Evolutionary conservation across 1,140 invertebrate genomes (phyloP).

Genomic region (Lutraria rhynchaena): DNA sequence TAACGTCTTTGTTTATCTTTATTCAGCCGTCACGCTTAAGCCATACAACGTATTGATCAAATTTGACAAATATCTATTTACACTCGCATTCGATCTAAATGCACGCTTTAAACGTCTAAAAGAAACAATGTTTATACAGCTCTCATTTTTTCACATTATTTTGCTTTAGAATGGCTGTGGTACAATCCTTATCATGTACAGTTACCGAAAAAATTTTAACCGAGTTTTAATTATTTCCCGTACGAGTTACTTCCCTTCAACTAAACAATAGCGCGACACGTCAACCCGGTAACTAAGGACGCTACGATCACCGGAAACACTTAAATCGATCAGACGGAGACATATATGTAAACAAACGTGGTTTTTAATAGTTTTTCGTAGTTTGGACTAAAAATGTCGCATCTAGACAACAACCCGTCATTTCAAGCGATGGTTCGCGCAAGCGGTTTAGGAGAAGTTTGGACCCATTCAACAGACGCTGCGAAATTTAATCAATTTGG

Average conservation of each 20-base stretch:
- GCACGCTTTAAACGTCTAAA: no score
- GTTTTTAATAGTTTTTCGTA: background rate
- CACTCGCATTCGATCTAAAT: no score
- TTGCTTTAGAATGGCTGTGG: no score
- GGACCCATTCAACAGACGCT: slow-evolving; percentile 71
- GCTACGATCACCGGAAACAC: slow-evolving; percentile 18
- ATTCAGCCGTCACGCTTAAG: no score
- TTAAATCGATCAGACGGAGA: background rate
- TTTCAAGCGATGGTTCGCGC: slow-evolving; percentile 73
- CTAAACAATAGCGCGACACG: background rate
- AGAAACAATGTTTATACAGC: no score
- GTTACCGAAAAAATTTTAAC: no score
- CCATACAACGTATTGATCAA: no score
- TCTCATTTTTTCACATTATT: no score
- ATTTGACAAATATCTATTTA: no score
- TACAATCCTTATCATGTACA: no score
- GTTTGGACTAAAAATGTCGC: slow-evolving; percentile 34
- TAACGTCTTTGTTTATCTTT: no score
- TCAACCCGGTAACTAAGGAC: slow-evolving; percentile 21
- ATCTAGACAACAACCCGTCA: slow-evolving; percentile 64
- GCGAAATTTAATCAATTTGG: slow-evolving; percentile 74
- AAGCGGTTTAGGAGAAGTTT: slow-evolving; percentile 72
- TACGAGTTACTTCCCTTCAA: background rate
- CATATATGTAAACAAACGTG: slow-evolving; percentile 14
- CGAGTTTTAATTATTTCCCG: no score